These are phyloP conservation scores for Hyphantria cunea DNA, from an alignment of 1,140 invertebrate genomes.

Conservation along the genomic window DNA sequence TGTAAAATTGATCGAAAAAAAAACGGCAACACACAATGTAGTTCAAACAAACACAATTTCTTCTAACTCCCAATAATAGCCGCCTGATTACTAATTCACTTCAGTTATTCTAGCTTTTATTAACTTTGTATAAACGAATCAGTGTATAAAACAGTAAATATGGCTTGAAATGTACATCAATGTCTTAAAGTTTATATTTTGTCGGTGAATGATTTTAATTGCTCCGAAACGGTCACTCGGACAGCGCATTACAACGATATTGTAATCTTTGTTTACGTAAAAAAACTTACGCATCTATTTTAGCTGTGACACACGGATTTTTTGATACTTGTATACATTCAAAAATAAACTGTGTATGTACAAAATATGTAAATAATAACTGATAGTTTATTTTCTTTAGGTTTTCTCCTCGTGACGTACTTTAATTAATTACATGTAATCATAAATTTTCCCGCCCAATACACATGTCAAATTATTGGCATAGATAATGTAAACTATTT, in stretches of 20 bases:
- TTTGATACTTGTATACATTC: too few species aligned
- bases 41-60: not conserved
- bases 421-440: not conserved
- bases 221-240: conserved; percentile 27
- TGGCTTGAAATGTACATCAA: conserved; percentile 27
- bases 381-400: not conserved
- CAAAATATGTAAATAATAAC: not conserved
- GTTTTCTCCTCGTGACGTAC: not conserved
- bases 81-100: not conserved
- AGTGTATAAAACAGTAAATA: conserved; percentile 6
- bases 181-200: conserved; percentile 41
- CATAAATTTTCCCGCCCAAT: not conserved
- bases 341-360: not conserved
- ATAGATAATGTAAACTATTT: conserved; percentile 1
- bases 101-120: not conserved
- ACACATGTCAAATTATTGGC: not conserved
- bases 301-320: not conserved
- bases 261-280: not conserved
- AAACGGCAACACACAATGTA: too few species aligned
- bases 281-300: too few species aligned
- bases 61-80: not conserved
- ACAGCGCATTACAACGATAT: not conserved
- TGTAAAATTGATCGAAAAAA: too few species aligned
- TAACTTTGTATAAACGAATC: not conserved
- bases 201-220: conserved; percentile 49